These are phyloP conservation scores for Chaetura pelagica DNA, from an alignment of 2,113 vertebrate genomes.

Conservation along the genomic window DNA sequence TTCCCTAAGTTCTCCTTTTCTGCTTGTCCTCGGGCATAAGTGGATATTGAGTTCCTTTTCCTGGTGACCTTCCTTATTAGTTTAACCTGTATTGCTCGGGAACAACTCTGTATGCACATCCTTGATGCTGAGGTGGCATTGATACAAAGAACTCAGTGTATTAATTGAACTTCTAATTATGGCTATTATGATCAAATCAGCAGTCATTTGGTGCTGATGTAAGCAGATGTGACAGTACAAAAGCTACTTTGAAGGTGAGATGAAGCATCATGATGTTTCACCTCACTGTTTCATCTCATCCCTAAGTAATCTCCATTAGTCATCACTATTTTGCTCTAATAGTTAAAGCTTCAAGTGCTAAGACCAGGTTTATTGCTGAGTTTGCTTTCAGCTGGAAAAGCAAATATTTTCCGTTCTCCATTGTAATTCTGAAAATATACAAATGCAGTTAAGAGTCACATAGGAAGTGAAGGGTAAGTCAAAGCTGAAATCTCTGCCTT, in stretches of 20 bases:
- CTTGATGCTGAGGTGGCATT: slow-evolving; percentile 40
- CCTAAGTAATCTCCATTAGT: neutral
- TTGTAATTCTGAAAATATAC: neutral
- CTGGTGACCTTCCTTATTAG: slow-evolving; percentile 9
- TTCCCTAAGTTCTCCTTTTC: slow-evolving; percentile 29
- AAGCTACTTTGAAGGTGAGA: slow-evolving; percentile 61
- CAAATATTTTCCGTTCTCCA: neutral
- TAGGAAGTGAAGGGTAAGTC: neutral
- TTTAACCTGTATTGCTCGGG: neutral
- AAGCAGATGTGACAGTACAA: slow-evolving; percentile 57
- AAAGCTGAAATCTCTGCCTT: neutral
- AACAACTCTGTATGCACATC: neutral
- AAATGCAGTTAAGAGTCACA: neutral
- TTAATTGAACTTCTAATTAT: slow-evolving; percentile 69
- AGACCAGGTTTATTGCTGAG: neutral
- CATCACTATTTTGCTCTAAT: neutral
- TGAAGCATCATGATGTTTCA: neutral
- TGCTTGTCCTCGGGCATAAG: slow-evolving; percentile 35
- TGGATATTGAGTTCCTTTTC: slow-evolving; percentile 34
- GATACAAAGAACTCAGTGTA: slow-evolving; percentile 24
- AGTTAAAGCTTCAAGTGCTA: neutral
- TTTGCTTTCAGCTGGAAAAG: neutral
- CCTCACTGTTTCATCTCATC: neutral
- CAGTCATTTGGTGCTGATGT: slow-evolving; percentile 53
- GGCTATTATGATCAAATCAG: slow-evolving; percentile 68